Conservation (phyloP, 2,797 vertebrate species). For the Sebastes variabilis region DNA sequence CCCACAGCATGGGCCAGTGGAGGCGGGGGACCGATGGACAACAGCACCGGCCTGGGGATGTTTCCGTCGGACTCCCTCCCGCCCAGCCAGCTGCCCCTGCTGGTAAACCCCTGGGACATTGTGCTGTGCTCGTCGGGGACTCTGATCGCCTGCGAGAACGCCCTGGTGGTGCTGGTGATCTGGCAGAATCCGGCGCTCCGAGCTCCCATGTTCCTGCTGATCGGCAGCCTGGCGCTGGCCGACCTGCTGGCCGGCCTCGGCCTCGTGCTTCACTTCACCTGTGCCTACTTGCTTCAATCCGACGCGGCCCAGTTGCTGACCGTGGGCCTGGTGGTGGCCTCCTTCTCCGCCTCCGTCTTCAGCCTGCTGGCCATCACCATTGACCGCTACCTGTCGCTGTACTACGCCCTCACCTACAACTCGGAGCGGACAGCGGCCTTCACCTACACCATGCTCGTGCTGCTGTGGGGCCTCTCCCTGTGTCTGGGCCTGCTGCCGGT, state of each 20-base stretch:
- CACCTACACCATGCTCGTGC: constrained; percentile 95
- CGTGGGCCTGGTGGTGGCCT: constrained; percentile 94
- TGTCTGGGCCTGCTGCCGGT: constrained; percentile 94
- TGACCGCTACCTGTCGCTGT: constrained; percentile 98
- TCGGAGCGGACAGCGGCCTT: constrained; percentile 96
- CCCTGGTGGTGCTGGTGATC: constrained; percentile 97
- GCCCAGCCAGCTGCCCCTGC: constrained; percentile 84
- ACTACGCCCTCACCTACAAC: constrained; percentile 98
- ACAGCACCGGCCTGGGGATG: constrained; percentile 82
- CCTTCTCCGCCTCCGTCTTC: constrained; percentile 97
- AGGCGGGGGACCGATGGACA: constrained; percentile 81
- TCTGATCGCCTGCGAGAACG: constrained; percentile 97
- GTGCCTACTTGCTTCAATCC: constrained; percentile 94
- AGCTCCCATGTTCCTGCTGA: constrained; percentile 97
- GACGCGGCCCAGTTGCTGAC: constrained; percentile 95
- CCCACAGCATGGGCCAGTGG: constrained; percentile 85
- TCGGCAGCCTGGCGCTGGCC: constrained; percentile 96
- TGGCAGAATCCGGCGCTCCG: constrained; percentile 96
- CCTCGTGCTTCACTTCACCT: constrained; percentile 94
- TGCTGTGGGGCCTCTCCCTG: constrained; percentile 94
- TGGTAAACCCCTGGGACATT: constrained; percentile 98
- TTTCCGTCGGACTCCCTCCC: constrained; percentile 83
- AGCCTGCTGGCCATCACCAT: constrained; percentile 98
- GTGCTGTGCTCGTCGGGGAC: constrained; percentile 96
- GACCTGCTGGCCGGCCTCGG: constrained; percentile 97